Evolutionary conservation across 2,888 invertebrate genomes (phyloP), one percentile per base, ranked within the genome.

Genomic region (Cristatella mucedo): DNA sequence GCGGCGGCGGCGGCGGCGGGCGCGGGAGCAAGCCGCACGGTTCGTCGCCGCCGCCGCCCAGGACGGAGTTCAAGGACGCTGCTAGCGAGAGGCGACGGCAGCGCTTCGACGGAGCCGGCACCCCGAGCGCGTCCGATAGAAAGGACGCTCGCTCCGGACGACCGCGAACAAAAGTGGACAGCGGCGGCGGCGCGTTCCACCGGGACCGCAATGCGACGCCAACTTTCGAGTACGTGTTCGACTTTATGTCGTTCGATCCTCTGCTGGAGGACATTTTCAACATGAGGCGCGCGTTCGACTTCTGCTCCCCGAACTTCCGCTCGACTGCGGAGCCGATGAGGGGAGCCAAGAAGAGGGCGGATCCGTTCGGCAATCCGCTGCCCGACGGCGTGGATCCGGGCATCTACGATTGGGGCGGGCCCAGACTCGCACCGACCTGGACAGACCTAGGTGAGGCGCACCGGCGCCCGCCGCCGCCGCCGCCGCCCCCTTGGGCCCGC

Each of bases 321-420:
- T n/a, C n/a, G n/a, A n/a, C n/a, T n/a, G n/a, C n/a, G n/a, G n/a
- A n/a, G n/a, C n/a, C n/a, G n/a, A n/a, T n/a, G n/a, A n/a, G n/a
- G n/a, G n/a, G n/a, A n/a, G n/a, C n/a, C n/a, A 36, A 36, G 19
- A n/a, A 11, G 5, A 21, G 18, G 24, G 18, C 19, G n/a, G 36
- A 36, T 22, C 24, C 16, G n/a, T 36, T 36, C 26, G 36, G 36
- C 4, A 36, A 36, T 22, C n/a, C n/a, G 26, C 24, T 36, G 21
- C 36, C 36, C 9, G 26, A 36, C 4, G 18, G 26, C 18, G 4
- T 36, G 4, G 36, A 36, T 5, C 22, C 22, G 15, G 31, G 16
- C 16, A 22, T 36, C 4, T 36, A 36, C 18, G 36, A 36, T 36
- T 36, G 36, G 36, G n/a, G n/a, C n/a, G n/a, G n/a, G n/a, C n/a